Evolutionary conservation across 1,140 invertebrate genomes (phyloP).

Genomic region (Zaprionus africanus): DNA sequence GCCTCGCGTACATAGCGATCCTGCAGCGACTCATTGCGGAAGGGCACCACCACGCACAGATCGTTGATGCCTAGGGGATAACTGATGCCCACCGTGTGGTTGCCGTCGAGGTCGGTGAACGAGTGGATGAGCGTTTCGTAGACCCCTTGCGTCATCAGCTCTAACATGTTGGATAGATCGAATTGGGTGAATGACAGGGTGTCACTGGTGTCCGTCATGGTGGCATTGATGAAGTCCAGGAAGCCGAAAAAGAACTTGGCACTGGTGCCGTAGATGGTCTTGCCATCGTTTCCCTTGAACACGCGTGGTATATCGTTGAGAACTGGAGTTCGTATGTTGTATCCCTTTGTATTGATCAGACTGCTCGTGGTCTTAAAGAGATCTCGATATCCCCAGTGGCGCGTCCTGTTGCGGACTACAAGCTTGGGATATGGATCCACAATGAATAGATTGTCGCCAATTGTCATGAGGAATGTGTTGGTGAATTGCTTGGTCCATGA

Average conservation of each 20-base stretch:
- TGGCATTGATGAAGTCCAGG: slow-evolving; percentile 64
- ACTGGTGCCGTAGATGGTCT: slow-evolving; percentile 59
- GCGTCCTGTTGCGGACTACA: slow-evolving; percentile 57
- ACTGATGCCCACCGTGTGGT: slow-evolving; percentile 49
- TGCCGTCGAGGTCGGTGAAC: slow-evolving; percentile 56
- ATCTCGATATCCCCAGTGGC: slow-evolving; percentile 44
- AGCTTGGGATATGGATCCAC: slow-evolving; percentile 66
- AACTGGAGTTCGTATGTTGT: slow-evolving; percentile 57
- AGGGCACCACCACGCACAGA: slow-evolving; percentile 78
- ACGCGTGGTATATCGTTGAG: slow-evolving; percentile 69
- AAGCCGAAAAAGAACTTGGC: slow-evolving; percentile 67
- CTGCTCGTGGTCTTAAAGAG: slow-evolving; percentile 43
- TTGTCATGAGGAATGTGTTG: slow-evolving; percentile 63
- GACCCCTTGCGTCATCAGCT: slow-evolving; percentile 55
- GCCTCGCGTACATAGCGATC: slow-evolving; percentile 61
- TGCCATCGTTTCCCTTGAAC: slow-evolving; percentile 47
- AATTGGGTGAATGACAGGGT: slow-evolving; percentile 37
- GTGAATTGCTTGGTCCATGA: slow-evolving; percentile 68
- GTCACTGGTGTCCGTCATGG: slow-evolving; percentile 50
- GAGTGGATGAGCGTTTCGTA: slow-evolving; percentile 76
- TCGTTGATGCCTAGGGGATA: slow-evolving; percentile 80
- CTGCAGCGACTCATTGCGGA: slow-evolving; percentile 54
- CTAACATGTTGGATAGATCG: slow-evolving; percentile 46
- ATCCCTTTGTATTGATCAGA: slow-evolving; percentile 57
- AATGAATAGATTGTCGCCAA: slow-evolving; percentile 57